Base-by-base conservation (phyloP, 2,113 vertebrate genomes). In the Tupaia tana region DNA sequence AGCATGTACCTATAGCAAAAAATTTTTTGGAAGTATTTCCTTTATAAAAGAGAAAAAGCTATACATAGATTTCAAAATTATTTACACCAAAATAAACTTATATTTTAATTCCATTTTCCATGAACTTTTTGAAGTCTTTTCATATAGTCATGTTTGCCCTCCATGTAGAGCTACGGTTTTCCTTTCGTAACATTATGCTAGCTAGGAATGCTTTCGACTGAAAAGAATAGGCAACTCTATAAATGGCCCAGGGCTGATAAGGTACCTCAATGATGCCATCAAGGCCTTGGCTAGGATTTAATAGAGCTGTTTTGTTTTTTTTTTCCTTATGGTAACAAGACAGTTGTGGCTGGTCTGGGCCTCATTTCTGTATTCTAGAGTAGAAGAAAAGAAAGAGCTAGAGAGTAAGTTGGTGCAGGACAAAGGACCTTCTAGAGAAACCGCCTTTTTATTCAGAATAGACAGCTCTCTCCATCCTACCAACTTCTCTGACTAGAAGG, bases 381-480 rank as follows among this genome's bases (percentile, higher is more conserved):
- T 91, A 64, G 54, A 82, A 79, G 67, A 96, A 79, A 16, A n/a
- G 52, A 91, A 83, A 15, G 15, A 90, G n/a, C 7, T 75, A 64
- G 54, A 13, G 73, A 19, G 19, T 18, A 94, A 84, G 71, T 86
- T 93, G 29, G 20, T 61, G 89, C 83, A 86, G 59, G 12, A 82
- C 31, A 92, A 89, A 93, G 24, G 20, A 64, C 24, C 59, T 89
- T 95, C 31, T 69, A 95, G n/a, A 96, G 61, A 86, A 19, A 3
- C 24, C 87, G 20, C 10, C 11, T 87, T 95, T 95, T 87, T 64
- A 66, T 95, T 88, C 54, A 43, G 12, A 86, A 81, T 74, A 18
- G 13, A 89, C 10, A 10, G 54, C 4, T 89, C 13, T 83, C 16
- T 59, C 52, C 73, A 78, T 31, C 22, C 14, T 24, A 80, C 61